Conservation (phyloP, 2,113 vertebrate species). For the Motacilla tschutschensis region DNA sequence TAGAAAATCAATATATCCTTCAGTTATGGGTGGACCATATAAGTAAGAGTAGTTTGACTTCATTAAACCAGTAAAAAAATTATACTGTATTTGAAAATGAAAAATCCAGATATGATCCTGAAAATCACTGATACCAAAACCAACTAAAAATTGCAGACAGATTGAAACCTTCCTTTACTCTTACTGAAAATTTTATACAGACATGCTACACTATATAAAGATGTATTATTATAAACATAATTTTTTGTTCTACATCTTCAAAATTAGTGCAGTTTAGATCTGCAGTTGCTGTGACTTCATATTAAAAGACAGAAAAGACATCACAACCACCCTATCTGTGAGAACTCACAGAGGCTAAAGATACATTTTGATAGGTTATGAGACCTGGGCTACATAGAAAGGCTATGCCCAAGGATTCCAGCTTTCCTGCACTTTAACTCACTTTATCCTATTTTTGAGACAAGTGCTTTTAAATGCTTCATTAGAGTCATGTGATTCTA, state of each 20-base stretch:
- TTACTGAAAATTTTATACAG: background rate
- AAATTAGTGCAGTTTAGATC: background rate
- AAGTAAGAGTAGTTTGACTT: background rate
- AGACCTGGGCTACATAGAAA: background rate
- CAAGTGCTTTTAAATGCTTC: constrained; percentile 19
- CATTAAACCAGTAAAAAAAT: background rate
- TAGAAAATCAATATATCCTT: background rate
- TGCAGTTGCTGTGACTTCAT: background rate
- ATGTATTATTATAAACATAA: background rate
- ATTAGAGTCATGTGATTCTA: background rate
- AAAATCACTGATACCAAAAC: background rate
- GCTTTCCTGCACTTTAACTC: background rate
- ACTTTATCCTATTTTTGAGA: constrained; percentile 8
- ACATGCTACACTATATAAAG: background rate
- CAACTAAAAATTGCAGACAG: background rate
- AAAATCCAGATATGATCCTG: background rate
- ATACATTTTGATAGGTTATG: background rate
- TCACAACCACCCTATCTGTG: background rate
- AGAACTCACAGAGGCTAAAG: background rate
- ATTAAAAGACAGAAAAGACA: background rate
- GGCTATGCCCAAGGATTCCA: background rate
- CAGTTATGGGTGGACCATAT: background rate
- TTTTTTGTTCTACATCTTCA: background rate
- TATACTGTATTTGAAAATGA: background rate
- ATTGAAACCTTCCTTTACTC: background rate